A percentile compares a stretch with the other conserved stretches of the same genome.
Conservation (phyloP, 2,113 vertebrate species). For the Sylvia atricapilla region DNA sequence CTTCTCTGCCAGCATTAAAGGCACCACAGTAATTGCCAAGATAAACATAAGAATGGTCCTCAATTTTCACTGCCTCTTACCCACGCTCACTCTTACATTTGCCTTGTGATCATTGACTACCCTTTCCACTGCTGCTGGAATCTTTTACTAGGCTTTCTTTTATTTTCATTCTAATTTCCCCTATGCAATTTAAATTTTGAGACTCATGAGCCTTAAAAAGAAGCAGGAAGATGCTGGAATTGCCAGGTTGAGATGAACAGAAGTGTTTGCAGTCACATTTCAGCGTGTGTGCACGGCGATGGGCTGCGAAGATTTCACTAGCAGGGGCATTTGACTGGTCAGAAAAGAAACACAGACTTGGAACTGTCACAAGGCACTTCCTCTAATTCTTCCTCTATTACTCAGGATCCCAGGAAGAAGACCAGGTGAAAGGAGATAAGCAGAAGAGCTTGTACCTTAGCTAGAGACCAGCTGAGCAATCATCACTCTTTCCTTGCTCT, state of each 20-base stretch:
- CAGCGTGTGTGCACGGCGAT: fast-evolving
- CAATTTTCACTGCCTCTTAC: background rate
- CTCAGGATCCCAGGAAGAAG: background rate
- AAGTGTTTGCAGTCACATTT: background rate
- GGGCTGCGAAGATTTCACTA: background rate
- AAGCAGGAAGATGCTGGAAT: background rate
- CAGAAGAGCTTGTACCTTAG: background rate
- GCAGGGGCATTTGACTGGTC: background rate
- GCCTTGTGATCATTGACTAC: background rate
- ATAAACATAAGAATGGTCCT: background rate
- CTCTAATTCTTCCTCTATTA: background rate
- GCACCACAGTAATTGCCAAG: background rate
- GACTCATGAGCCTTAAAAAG: background rate
- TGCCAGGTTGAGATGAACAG: background rate
- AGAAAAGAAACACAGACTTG: background rate
- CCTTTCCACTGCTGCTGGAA: background rate
- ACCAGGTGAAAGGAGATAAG: background rate
- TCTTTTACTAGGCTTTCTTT: background rate
- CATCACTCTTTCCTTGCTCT: background rate
- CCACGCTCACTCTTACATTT: background rate
- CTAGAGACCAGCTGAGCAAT: background rate
- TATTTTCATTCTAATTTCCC: background rate
- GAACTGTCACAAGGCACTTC: background rate
- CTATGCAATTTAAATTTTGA: background rate
- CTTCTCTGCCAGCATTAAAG: background rate